Evolutionary conservation across 2,797 vertebrate species (phyloP).

Genomic region (Epinephelus coioides): DNA sequence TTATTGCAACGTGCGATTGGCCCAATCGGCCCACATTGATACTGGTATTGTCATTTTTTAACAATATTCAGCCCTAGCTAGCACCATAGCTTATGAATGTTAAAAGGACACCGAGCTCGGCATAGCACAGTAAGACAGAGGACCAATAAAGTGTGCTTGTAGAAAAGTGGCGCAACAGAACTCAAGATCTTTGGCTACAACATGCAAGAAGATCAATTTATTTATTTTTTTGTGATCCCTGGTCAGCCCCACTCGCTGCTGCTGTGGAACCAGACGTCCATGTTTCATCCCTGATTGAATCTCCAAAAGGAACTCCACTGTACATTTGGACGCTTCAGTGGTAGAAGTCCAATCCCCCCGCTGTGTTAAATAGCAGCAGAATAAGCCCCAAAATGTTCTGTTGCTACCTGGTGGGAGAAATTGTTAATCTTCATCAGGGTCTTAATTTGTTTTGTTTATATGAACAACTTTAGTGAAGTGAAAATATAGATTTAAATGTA

Average conservation of each 20-base stretch:
- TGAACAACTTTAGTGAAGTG: conserved; percentile 67
- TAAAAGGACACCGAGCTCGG: background rate
- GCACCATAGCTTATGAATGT: background rate
- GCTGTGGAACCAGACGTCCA: conserved; percentile 44
- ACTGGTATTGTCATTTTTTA: no score
- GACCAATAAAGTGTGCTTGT: conserved; percentile 36
- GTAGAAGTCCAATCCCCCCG: conserved; percentile 72
- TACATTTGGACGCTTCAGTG: conserved; percentile 83
- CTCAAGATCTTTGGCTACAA: background rate
- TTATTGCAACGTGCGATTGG: no score
- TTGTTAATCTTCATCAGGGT: conserved; percentile 53
- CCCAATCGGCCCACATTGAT: no score
- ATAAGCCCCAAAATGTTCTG: conserved; percentile 54
- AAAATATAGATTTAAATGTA: conserved; percentile 52
- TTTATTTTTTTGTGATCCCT: background rate
- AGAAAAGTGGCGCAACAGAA: conserved; percentile 18
- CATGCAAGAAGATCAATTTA: background rate
- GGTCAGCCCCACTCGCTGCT: conserved; percentile 27
- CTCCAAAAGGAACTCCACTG: conserved; percentile 66
- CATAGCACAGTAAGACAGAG: background rate
- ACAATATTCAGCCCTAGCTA: no score
- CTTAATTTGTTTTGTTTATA: conserved; percentile 84
- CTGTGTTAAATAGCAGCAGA: conserved; percentile 80
- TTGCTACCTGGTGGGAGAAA: conserved; percentile 39
- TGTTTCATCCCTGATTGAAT: conserved; percentile 56